A percentile compares a stretch with the other conserved stretches of the same genome.
phyloP scores from a whole-genome alignment of 2,113 vertebrate species.

The Daphoenositta chrysoptera region DNA sequence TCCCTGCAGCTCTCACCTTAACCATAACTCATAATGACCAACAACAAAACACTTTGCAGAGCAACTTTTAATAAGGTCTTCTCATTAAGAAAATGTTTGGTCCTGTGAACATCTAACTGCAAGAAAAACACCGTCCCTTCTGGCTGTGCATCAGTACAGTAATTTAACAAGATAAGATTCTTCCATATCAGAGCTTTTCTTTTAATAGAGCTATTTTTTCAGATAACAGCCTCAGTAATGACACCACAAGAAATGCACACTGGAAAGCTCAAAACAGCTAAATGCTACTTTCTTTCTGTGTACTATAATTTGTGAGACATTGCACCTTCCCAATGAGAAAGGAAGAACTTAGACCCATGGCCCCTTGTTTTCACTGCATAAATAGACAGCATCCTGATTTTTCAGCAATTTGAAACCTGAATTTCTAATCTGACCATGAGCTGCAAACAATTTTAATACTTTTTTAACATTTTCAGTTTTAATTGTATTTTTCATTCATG shows the following conservation, averaged over 20 bases:
- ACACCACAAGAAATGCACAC: neutral
- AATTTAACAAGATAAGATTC: neutral
- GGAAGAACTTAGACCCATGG: neutral
- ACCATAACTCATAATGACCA: rapidly evolving
- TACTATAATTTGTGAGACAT: neutral
- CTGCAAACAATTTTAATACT: neutral
- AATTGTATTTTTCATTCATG: neutral
- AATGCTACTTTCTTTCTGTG: neutral
- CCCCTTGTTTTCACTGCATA: neutral
- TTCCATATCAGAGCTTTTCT: neutral
- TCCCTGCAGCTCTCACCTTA: no score
- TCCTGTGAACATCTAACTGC: neutral
- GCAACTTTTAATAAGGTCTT: neutral
- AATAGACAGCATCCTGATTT: neutral
- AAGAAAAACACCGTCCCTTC: neutral
- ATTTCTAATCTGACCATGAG: neutral
- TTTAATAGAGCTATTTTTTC: constrained; percentile 37
- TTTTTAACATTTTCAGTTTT: neutral
- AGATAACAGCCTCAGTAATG: neutral
- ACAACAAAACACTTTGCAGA: neutral
- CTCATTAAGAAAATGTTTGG: neutral
- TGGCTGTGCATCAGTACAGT: neutral
- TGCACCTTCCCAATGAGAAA: neutral
- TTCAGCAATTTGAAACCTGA: neutral
- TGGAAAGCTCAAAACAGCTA: neutral